A percentile compares a stretch with the other conserved stretches of the same genome.
phyloP scores from a whole-genome alignment of 2,888 invertebrate species.

The Busseola fusca region DNA sequence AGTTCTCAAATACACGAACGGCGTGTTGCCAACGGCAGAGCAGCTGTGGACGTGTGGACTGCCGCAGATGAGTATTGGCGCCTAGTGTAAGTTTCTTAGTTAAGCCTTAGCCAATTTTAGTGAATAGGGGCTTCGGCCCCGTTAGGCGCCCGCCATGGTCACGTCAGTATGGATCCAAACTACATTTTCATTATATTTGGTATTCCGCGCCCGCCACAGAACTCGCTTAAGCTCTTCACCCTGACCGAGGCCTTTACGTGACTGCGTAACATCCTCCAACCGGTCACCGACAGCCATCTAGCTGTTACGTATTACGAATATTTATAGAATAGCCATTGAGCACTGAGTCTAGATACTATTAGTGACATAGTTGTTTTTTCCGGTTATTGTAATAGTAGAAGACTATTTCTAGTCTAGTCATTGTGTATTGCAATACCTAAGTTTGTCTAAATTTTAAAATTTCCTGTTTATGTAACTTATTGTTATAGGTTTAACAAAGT shows the following conservation, averaged over 20 bases:
- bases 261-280: constrained; percentile 48
- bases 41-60: too few relatives aligned
- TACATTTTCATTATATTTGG: not conserved
- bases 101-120: not conserved
- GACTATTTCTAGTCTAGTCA: not conserved
- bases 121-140: not conserved
- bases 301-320: constrained; percentile 52
- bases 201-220: not conserved
- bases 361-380: constrained; percentile 30
- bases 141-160: not conserved
- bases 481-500: not conserved
- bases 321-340: constrained; percentile 47
- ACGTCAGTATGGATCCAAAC: not conserved
- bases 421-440: not conserved
- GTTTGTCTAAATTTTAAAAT: not conserved
- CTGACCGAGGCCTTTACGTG: constrained; percentile 25
- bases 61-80: too few relatives aligned
- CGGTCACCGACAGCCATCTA: constrained; percentile 59
- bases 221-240: constrained; percentile 19
- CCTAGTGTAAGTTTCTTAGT: not conserved
- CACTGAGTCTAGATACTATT: constrained; percentile 19
- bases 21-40: too few relatives aligned
- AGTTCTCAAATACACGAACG: too few relatives aligned
- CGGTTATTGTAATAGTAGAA: constrained; percentile 10
- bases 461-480: not conserved